Base-by-base conservation (phyloP, 1,140 invertebrate species). In the Pararge aegeria region DNA sequence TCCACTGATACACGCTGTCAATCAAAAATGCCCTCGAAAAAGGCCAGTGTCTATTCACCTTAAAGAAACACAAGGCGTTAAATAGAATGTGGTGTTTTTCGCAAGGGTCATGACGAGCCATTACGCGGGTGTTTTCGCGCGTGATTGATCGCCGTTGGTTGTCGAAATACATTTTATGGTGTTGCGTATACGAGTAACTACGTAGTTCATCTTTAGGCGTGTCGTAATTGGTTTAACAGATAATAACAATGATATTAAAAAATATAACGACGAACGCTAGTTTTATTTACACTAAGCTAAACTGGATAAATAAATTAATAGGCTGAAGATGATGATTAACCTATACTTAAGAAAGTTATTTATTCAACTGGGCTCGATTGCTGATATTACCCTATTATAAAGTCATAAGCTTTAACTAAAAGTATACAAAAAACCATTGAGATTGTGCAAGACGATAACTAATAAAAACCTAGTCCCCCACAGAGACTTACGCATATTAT, bases 1-100 rank as follows among this genome's bases (percentile, higher is more conserved):
- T 34, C 30, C 30, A 34, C 0, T 10, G 30, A 34, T 10, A 7
- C 10, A 34, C 27, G 10, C 30, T 1, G 2, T 34, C 30, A 34
- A 12, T 0, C 30, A 1, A 34, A 1, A 34, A 1, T 12, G 1
- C 3, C 38, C 38, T 5, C 6, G 1, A 3, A 16, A 40, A 40
- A 40, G 13, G 13, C 38, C 13, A 16, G 13, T 46, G 19, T 20
- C 42, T 46, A 46, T 46, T n/a, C 19, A 20, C 42, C 19, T 4
- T n/a, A 20, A 46, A 20, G 18, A 46, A 10, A 19, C 18, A 6
- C 9, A 18, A 46, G 5, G 65, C 64, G 55, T 68, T 74, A 75
- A 81, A 79, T 81, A 84, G 69, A 61, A 70, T 75, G 69, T 67
- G 68, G 58, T 68, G 70, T 79, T 81, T 80, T 76, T 72, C 68